Percentiles rank a stretch among this genome's conserved stretches.
Conservation (phyloP, 1,140 invertebrate genomes). For the Eumeta japonica region DNA sequence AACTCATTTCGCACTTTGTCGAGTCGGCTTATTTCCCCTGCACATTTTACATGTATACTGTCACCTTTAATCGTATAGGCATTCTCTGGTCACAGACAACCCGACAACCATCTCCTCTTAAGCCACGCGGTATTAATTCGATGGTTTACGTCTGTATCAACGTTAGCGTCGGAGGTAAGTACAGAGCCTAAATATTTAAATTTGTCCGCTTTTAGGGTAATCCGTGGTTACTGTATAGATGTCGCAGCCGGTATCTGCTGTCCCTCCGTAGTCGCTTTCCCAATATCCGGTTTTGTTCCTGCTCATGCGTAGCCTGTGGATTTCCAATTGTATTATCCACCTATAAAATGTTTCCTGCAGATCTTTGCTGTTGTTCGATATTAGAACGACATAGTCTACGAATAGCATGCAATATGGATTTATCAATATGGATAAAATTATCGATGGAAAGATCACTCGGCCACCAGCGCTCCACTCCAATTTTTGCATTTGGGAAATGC, state of each 20-base stretch:
- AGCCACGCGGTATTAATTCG: constrained; percentile 5
- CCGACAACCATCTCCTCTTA: constrained; percentile 5
- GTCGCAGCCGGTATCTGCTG: no score
- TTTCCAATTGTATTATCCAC: constrained; percentile 7
- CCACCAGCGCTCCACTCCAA: no score
- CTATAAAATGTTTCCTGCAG: constrained; percentile 3
- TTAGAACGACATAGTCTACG: constrained; percentile 8
- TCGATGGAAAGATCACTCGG: no score
- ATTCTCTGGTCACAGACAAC: no score
- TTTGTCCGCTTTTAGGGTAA: background rate
- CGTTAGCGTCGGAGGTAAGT: constrained; percentile 1
- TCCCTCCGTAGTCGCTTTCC: constrained; percentile 3
- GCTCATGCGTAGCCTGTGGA: constrained; percentile 9
- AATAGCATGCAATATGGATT: no score
- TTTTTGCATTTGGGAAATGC: no score
- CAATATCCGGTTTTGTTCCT: constrained; percentile 10
- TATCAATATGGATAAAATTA: no score
- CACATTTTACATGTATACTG: no score
- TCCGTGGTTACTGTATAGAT: background rate
- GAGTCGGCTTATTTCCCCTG: no score
- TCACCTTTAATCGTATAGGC: no score
- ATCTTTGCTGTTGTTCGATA: no score
- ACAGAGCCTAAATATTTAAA: constrained; percentile 10
- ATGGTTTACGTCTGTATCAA: constrained; percentile 2
- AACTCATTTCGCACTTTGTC: no score